Percentiles rank a stretch among this genome's conserved stretches.
phyloP scores from a whole-genome alignment of 2,888 invertebrate genomes.

The Athripsodes cinereus region DNA sequence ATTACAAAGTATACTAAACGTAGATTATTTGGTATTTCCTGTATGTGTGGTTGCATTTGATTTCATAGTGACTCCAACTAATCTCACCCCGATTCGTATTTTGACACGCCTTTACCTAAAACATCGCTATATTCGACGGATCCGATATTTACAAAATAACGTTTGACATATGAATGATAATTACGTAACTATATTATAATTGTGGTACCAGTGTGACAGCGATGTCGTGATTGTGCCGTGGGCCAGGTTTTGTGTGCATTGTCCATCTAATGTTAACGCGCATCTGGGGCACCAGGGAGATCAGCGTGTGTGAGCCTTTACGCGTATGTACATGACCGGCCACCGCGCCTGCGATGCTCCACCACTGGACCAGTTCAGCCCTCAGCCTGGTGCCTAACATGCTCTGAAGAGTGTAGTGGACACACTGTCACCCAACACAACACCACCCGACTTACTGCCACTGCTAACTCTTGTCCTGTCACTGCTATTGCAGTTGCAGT shows the following conservation, averaged over 20 bases:
- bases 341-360: neutral
- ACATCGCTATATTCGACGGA: constrained; percentile 45
- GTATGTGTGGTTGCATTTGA: constrained; percentile 53
- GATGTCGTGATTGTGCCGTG: constrained; percentile 15
- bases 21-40: constrained; percentile 37
- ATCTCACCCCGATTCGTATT: constrained; percentile 39
- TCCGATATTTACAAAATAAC: constrained; percentile 20
- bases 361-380: neutral
- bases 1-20: neutral
- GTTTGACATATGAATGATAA: constrained; percentile 35
- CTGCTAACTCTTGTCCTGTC: neutral
- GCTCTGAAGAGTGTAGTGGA: neutral
- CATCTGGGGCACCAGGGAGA: neutral
- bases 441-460: neutral
- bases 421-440: constrained; percentile 27
- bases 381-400: neutral
- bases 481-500: neutral
- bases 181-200: constrained; percentile 53
- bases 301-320: neutral
- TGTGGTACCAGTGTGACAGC: constrained; percentile 22
- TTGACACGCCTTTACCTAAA: constrained; percentile 55
- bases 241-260: neutral
- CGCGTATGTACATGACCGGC: neutral
- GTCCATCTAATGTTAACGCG: neutral
- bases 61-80: constrained; percentile 47